A percentile compares a stretch with the other conserved stretches of the same genome.
Conservation (phyloP, 2,113 vertebrate genomes). For the Tupaia tana region DNA sequence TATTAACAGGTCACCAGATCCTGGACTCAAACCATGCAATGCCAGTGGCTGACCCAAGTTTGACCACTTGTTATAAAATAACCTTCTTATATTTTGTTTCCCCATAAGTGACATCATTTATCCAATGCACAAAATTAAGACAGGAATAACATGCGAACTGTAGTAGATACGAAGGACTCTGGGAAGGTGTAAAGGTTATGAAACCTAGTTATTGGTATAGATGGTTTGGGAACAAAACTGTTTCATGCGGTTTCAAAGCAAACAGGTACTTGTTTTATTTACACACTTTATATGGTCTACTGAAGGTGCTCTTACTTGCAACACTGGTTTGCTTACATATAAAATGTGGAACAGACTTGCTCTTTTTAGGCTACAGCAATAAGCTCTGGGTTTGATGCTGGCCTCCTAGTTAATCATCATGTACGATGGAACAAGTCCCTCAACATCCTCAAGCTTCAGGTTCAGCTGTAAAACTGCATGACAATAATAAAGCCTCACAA, state of each 20-base stretch:
- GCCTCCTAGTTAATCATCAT: neutral
- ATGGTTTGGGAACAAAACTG: neutral
- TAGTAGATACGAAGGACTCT: neutral
- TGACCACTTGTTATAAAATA: neutral
- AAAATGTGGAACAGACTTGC: neutral
- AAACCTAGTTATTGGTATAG: neutral
- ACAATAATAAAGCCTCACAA: neutral
- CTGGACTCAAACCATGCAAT: too few species aligned
- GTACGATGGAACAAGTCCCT: neutral
- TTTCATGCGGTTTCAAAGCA: constrained; percentile 15
- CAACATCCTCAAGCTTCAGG: neutral
- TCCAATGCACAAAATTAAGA: neutral
- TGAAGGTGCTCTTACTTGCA: neutral
- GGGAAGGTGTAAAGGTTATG: neutral
- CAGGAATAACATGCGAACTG: neutral
- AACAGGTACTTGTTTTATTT: neutral
- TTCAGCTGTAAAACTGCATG: neutral
- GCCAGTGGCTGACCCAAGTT: too few species aligned
- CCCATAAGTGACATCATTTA: neutral
- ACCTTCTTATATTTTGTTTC: neutral
- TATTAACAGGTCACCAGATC: too few species aligned
- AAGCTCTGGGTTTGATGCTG: neutral
- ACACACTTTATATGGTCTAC: neutral
- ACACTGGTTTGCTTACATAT: neutral
- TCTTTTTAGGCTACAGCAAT: neutral